Conservation (phyloP, 2,797 vertebrate species). For the Pyrocephalus nanus region DNA sequence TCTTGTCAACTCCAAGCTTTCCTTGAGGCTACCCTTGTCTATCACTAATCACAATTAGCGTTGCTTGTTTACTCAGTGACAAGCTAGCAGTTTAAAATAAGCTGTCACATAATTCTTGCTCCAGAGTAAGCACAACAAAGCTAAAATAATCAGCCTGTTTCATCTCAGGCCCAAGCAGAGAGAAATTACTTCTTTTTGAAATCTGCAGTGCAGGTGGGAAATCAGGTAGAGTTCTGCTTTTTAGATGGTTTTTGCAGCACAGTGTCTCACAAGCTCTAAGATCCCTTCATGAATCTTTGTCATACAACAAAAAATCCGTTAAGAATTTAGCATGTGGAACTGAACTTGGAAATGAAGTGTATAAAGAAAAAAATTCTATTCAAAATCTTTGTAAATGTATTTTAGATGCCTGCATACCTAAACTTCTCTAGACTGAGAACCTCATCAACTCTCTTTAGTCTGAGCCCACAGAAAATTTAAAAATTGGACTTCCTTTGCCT, state of each 20-base stretch:
- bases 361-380: neutral
- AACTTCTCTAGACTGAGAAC: neutral
- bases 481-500: neutral
- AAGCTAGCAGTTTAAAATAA: slow-evolving; percentile 14
- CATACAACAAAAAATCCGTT: neutral
- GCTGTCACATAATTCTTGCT: neutral
- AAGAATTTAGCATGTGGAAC: neutral
- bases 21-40: neutral
- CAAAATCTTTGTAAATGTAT: neutral
- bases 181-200: neutral
- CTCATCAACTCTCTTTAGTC: neutral
- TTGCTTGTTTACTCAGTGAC: neutral
- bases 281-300: neutral
- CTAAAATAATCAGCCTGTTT: neutral
- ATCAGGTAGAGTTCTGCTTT: neutral
- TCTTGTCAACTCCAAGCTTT: neutral
- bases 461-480: neutral
- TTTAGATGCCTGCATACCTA: neutral
- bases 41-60: neutral
- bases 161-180: neutral
- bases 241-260: neutral
- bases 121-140: neutral
- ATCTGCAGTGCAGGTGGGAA: neutral
- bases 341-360: neutral
- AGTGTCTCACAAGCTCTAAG: neutral